Evolutionary conservation across 2,888 invertebrate genomes (phyloP), one percentile per base, ranked within the genome.

Genomic region (Drosophila mercatorum): DNA sequence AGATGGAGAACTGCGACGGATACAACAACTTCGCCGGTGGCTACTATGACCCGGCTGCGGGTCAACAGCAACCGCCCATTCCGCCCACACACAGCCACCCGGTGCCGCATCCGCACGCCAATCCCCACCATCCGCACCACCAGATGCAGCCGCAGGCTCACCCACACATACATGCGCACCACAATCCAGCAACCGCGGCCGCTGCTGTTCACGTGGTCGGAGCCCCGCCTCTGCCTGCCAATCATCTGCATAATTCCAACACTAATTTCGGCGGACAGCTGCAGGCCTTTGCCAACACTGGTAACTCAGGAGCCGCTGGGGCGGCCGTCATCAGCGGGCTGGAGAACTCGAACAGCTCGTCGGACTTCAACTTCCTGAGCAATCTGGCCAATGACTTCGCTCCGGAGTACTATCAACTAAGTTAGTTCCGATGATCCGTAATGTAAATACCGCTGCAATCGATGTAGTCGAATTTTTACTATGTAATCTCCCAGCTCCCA

Each of bases 291-390:
- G 70, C 66, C 56, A 81, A 80, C 52, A 88, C 77, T 49, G 78
- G 68, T 6, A 71, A 44, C 31, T 68, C 77, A 38, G 73, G 68
- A 0, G 64, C 47, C 3, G 72, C 71, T 0, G 94, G 94, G 14
- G 93, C 94, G 0, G 93, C 93, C 3, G 93, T 95, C 36, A 95
- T 95, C 11, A 94, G 95, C 8, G 95, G 95, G 0, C 93, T 96
- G 56, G 97, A 97, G 88, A 97, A 97, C 93, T 97, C 97, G 85
- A 97, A 97, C 92, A 97, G 97, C 92, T 97, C 97, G n/a, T 97
- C 97, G 38, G 98, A 98, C 93, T 98, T 98, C 93, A 98, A 98
- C 93, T 98, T 98, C 92, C 94, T 98, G 75, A 97, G 97, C 93
- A 98, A 97, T 92, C 94, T 98, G 91, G 97, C 97, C 76, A 98